A percentile compares a stretch with the other conserved stretches of the same genome.
Conservation (phyloP, 2,888 invertebrate species). For the Parelbella ahira region DNA sequence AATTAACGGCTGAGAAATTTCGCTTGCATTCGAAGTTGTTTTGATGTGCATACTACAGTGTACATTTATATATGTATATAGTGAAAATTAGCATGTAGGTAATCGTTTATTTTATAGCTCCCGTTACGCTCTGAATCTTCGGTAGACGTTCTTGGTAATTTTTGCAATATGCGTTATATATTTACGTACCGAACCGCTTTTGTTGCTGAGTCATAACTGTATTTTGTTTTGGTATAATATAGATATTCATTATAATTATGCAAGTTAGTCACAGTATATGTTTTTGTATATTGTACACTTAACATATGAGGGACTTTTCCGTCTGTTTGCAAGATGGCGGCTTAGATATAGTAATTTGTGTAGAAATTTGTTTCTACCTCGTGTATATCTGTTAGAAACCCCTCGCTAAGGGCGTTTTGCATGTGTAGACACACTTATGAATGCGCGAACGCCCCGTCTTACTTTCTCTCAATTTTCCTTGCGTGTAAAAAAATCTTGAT, state of each 20-base stretch:
- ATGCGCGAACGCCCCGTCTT: constrained; percentile 31
- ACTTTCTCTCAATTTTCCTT: constrained; percentile 67
- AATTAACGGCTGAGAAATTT: constrained; percentile 60
- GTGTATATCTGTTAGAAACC: constrained; percentile 2
- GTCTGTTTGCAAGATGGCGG: no score
- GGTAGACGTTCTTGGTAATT: constrained; percentile 61
- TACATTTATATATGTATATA: constrained; percentile 63
- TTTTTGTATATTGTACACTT: no score
- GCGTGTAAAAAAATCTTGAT: constrained; percentile 78
- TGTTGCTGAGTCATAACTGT: constrained; percentile 44
- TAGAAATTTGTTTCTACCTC: constrained; percentile 1
- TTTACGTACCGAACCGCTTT: constrained; percentile 59
- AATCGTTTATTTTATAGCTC: constrained; percentile 73
- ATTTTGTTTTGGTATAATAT: no score
- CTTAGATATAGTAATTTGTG: constrained; percentile 9
- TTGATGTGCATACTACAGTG: constrained; percentile 48
- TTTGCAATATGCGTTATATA: constrained; percentile 72
- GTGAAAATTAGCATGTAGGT: constrained; percentile 75
- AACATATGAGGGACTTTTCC: no score
- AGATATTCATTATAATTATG: no score
- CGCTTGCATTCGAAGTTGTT: constrained; percentile 67
- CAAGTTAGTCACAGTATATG: no score
- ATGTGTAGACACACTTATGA: constrained; percentile 32
- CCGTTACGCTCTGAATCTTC: constrained; percentile 70
- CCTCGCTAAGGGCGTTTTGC: constrained; percentile 39